phyloP scores from a whole-genome alignment of 2,888 invertebrate species.

The Microctonus brassicae region DNA sequence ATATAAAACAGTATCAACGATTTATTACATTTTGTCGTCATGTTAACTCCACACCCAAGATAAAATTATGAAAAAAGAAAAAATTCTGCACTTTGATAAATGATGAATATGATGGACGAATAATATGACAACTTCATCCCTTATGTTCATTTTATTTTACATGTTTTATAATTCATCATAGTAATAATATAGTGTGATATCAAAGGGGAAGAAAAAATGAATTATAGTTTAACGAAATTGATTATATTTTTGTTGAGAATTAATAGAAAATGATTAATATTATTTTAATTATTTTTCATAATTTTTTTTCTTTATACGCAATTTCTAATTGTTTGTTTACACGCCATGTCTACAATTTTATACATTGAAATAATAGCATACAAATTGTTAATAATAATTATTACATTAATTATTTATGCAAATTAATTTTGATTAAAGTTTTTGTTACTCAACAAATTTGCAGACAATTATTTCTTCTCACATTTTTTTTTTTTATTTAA shows the following conservation, averaged over 20 bases:
- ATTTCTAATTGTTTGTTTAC: background rate
- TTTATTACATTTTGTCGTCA: background rate
- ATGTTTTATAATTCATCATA: too few relatives aligned
- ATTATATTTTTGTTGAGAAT: too few relatives aligned
- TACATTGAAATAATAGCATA: background rate
- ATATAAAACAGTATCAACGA: background rate
- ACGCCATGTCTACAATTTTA: background rate
- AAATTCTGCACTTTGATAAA: background rate
- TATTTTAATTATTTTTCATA: too few relatives aligned
- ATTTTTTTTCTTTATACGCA: background rate
- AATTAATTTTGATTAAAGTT: constrained; percentile 13
- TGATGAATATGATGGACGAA: background rate
- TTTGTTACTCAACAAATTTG: constrained; percentile 17
- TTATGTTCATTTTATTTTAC: too few relatives aligned
- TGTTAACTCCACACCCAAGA: background rate
- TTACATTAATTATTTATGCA: background rate
- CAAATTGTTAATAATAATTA: constrained; percentile 16
- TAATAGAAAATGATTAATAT: too few relatives aligned
- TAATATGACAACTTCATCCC: background rate
- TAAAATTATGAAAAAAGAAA: background rate
- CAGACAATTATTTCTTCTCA: too few relatives aligned
- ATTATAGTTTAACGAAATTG: too few relatives aligned
- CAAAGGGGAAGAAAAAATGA: too few relatives aligned
- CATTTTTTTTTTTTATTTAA: too few relatives aligned
- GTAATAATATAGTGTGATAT: too few relatives aligned